phyloP scores from a whole-genome alignment of 1,140 invertebrate species.

The Nasonia giraulti region DNA sequence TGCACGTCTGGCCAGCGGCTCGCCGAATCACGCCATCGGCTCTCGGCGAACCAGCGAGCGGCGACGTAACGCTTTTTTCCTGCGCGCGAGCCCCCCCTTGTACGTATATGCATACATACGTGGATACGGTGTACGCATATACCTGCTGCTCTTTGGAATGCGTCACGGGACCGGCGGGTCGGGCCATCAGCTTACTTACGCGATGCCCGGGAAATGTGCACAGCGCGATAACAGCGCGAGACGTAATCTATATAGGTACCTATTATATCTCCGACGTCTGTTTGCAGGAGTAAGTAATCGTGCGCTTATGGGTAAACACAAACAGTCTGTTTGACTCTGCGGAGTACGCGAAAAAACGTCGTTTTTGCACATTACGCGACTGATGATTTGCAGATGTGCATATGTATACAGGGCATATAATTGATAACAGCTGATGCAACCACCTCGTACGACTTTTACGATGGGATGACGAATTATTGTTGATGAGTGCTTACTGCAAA shows the following conservation, averaged over 20 bases:
- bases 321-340: background rate
- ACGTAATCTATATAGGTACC: no score
- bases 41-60: slow-evolving; percentile 19
- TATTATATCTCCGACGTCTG: background rate
- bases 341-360: background rate
- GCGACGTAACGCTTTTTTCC: slow-evolving; percentile 1
- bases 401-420: background rate
- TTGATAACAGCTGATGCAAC: background rate
- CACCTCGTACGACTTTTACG: background rate
- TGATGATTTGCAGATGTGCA: background rate
- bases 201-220: background rate
- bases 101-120: no score
- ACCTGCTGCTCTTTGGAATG: background rate
- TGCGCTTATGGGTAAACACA: background rate
- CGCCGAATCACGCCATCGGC: slow-evolving; percentile 23
- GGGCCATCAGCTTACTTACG: background rate
- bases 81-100: background rate
- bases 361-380: background rate
- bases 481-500: background rate
- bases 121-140: no score
- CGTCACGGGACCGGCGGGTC: background rate
- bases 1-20: background rate
- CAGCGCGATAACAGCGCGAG: no score
- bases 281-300: background rate
- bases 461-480: background rate